Evolutionary conservation across 2,797 vertebrate species (phyloP).

Genomic region (Champsocephalus gunnari): DNA sequence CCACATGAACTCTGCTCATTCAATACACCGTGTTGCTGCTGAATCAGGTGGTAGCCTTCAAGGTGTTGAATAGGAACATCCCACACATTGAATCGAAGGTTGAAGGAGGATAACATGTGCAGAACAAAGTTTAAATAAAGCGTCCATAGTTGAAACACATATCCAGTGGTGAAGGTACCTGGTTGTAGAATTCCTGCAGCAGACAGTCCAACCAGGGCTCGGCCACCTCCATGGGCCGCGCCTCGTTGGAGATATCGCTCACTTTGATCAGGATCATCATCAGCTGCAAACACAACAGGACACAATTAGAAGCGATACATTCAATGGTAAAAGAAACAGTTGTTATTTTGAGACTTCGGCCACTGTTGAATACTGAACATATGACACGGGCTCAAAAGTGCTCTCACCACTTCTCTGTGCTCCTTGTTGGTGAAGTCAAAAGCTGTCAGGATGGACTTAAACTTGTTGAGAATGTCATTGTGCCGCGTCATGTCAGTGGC

Average conservation of each 20-base stretch:
- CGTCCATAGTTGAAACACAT: not conserved
- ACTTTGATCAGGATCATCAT: slow-evolving; percentile 89
- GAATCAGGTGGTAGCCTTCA: not conserved
- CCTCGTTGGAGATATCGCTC: slow-evolving; percentile 88
- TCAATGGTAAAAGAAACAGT: no score
- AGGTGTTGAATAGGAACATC: not conserved
- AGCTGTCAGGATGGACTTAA: slow-evolving; percentile 79
- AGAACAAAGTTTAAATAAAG: not conserved
- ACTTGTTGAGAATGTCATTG: slow-evolving; percentile 85
- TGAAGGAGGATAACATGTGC: no score
- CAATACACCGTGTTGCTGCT: not conserved
- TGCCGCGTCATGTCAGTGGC: slow-evolving; percentile 87
- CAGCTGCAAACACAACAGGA: slow-evolving; percentile 68
- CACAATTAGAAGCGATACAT: not conserved
- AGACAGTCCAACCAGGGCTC: slow-evolving; percentile 89
- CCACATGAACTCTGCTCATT: no score
- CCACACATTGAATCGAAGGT: not conserved
- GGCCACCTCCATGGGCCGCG: slow-evolving; percentile 86
- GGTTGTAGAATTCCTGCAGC: slow-evolving; percentile 88
- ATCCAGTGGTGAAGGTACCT: slow-evolving; percentile 66
- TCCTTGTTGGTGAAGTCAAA: slow-evolving; percentile 87
- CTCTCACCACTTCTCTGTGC: slow-evolving; percentile 83
- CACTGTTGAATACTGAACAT: no score
- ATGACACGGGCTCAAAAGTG: no score
- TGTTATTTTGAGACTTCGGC: no score